Conservation (phyloP, 2,888 invertebrate species). For the Polia nebulosa region DNA sequence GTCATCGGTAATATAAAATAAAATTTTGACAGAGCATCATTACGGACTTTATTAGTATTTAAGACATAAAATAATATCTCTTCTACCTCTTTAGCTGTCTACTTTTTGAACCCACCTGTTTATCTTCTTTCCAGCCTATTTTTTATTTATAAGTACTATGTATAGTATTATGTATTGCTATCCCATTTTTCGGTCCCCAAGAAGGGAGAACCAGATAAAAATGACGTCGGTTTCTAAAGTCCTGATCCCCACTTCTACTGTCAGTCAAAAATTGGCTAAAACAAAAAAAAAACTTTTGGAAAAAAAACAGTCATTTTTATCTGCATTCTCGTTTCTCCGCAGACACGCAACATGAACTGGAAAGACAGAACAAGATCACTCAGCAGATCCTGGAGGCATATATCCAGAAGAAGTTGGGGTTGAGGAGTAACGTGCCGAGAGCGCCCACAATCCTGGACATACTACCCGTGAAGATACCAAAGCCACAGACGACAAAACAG, state of each 20-base stretch:
- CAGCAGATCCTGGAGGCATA: constrained; percentile 94
- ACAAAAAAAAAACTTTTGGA: constrained; percentile 44
- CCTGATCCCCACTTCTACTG: constrained; percentile 54
- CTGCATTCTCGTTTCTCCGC: constrained; percentile 88
- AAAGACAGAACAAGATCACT: constrained; percentile 94
- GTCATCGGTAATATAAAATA: not conserved
- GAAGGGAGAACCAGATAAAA: constrained; percentile 89
- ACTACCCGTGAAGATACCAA: constrained; percentile 87
- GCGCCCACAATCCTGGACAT: constrained; percentile 93
- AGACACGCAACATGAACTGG: constrained; percentile 91
- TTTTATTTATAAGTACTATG: constrained; percentile 19
- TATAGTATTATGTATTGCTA: constrained; percentile 22
- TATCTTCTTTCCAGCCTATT: constrained; percentile 21
- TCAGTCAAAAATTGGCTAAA: constrained; percentile 48
- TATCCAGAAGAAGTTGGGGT: constrained; percentile 93
- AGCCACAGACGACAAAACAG: constrained; percentile 41
- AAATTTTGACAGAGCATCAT: no score
- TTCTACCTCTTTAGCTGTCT: not conserved
- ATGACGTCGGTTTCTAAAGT: constrained; percentile 81
- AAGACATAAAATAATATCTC: not conserved
- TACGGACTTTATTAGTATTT: not conserved
- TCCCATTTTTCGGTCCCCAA: constrained; percentile 62
- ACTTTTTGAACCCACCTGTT: not conserved
- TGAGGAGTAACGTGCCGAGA: constrained; percentile 86
- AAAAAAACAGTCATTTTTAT: constrained; percentile 87